A percentile compares a stretch with the other conserved stretches of the same genome.
phyloP scores from a whole-genome alignment of 2,113 vertebrate species.

The Pseudolaguvia tuberculata region DNA sequence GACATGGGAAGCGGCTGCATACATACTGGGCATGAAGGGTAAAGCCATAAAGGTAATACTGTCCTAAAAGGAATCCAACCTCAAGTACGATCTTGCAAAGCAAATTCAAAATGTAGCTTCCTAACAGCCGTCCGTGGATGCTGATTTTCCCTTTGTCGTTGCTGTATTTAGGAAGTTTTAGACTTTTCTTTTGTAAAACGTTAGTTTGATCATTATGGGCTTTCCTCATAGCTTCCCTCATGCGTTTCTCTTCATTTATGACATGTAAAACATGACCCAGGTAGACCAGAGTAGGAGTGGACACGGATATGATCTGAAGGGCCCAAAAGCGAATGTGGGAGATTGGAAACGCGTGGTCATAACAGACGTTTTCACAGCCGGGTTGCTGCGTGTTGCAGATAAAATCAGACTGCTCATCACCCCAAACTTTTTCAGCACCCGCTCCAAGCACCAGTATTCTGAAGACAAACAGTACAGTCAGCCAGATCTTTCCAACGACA shows the following conservation, averaged over 20 bases:
- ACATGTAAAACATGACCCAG: constrained; percentile 90
- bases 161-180: constrained; percentile 72
- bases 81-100: constrained; percentile 86
- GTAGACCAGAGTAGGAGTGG: constrained; percentile 90
- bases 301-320: constrained; percentile 93
- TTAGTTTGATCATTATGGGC: constrained; percentile 59
- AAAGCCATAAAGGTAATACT: constrained; percentile 90
- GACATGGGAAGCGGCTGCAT: constrained; percentile 82
- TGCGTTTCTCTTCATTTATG: constrained; percentile 84
- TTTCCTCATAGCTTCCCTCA: constrained; percentile 70
- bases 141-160: constrained; percentile 80
- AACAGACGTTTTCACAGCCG: constrained; percentile 95
- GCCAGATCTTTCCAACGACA: constrained; percentile 94
- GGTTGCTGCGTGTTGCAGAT: constrained; percentile 94
- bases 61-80: constrained; percentile 83
- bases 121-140: constrained; percentile 81
- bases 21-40: constrained; percentile 77
- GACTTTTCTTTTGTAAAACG: constrained; percentile 56
- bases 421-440: constrained; percentile 89
- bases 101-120: constrained; percentile 86
- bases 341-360: constrained; percentile 92
- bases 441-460: constrained; percentile 87
- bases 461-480: constrained; percentile 94
- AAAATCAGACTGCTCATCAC: constrained; percentile 92
- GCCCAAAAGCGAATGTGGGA: constrained; percentile 97